Conservation (phyloP, 2,888 invertebrate genomes). For the Nymphalis polychloros region DNA sequence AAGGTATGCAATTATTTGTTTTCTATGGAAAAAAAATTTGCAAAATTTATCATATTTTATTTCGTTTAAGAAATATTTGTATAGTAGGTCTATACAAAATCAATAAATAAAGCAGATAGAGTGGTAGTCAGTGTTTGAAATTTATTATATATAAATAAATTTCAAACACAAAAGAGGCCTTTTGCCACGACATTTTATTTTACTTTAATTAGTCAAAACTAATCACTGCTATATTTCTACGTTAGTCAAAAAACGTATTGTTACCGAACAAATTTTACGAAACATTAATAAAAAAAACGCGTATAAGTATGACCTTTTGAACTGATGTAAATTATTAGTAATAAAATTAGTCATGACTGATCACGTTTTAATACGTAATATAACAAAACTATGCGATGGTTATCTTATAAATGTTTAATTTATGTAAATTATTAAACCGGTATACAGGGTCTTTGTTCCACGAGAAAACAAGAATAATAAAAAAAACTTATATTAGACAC, state of each 20-base stretch:
- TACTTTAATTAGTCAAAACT: not conserved
- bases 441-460: conserved; percentile 20
- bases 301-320: conserved; percentile 3
- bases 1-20: not conserved
- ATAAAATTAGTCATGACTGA: conserved; percentile 16
- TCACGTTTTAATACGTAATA: conserved; percentile 11
- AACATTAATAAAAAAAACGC: conserved; percentile 1
- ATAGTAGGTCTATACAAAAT: too few species aligned
- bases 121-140: too few species aligned
- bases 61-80: too few species aligned
- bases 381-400: conserved; percentile 17
- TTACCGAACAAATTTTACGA: conserved; percentile 21
- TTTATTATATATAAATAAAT: too few species aligned
- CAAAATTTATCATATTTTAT: too few species aligned
- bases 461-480: not conserved
- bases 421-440: conserved; percentile 19
- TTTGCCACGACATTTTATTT: not conserved
- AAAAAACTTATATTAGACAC: not conserved
- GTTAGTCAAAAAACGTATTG: too few species aligned
- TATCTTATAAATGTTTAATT: conserved; percentile 28
- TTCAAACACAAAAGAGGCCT: too few species aligned
- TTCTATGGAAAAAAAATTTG: too few species aligned
- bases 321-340: conserved; percentile 10
- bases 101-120: too few species aligned
- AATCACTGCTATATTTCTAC: not conserved